A percentile compares a stretch with the other conserved stretches of the same genome.
Conservation (phyloP, 2,888 invertebrate genomes). For the Dione vanillae region DNA sequence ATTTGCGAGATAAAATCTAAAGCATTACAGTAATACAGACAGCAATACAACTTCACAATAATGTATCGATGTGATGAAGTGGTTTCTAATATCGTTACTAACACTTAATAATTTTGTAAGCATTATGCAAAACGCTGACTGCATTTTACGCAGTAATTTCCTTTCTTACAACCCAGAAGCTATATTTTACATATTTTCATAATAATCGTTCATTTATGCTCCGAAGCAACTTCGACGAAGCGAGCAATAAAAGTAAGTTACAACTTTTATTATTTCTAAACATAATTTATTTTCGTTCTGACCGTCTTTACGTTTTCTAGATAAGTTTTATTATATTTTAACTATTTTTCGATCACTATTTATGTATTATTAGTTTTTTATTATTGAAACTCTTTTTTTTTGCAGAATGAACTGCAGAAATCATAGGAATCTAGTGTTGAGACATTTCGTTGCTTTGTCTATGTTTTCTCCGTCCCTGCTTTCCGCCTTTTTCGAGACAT, state of each 20-base stretch:
- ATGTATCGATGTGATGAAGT: slow-evolving; percentile 2
- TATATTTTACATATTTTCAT: slow-evolving; percentile 26
- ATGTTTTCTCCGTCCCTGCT: no score
- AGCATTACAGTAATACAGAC: no score
- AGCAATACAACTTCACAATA: not conserved
- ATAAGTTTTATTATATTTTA: not conserved
- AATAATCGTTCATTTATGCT: slow-evolving; percentile 23
- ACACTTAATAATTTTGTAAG: slow-evolving; percentile 5
- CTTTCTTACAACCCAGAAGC: slow-evolving; percentile 8
- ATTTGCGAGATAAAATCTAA: not conserved
- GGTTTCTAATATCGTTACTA: slow-evolving; percentile 13
- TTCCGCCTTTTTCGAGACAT: no score
- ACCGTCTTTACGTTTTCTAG: not conserved
- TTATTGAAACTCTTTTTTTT: no score
- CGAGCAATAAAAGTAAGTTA: slow-evolving; percentile 9
- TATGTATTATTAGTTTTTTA: no score
- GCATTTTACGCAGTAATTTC: slow-evolving; percentile 15
- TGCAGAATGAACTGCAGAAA: no score
- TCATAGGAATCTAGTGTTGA: no score
- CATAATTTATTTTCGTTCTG: slow-evolving; percentile 6
- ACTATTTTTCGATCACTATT: not conserved
- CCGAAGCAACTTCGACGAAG: slow-evolving; percentile 19
- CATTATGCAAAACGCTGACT: slow-evolving; percentile 16
- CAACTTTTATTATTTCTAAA: slow-evolving; percentile 18
- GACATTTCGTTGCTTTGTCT: no score